Evolutionary conservation across 2,797 vertebrate species (phyloP), one percentile per base, ranked within the genome.

Genomic region (Acipenser transmontanus): DNA sequence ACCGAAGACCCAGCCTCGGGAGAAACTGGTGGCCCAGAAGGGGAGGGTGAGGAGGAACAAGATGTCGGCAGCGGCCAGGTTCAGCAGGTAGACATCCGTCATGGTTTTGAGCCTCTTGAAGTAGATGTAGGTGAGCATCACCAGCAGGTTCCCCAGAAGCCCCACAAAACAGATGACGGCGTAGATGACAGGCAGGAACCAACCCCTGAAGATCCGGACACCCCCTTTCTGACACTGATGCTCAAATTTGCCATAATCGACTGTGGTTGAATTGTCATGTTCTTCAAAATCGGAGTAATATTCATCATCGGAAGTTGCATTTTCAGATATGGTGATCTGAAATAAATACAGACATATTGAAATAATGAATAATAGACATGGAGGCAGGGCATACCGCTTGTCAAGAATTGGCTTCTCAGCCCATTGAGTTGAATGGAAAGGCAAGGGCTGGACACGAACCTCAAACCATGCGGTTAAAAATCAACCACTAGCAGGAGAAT

Each of bases 71-170:
- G 93, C 6, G 0, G 95, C 93, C 76, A 99, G 81, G 79, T 98
- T 98, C 73, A 99, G 88, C 77, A 98, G 76, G 74, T 93, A 99
- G 61, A 93, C 88, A 7, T 98, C 94, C 0, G 96, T 99, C 92
- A 98, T 98, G 60, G 93, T 98, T 86, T 95, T 98, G 49, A 98
- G 91, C 54, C 95, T 89, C 70, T 92, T 95, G 82, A 95, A 98
- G 75, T 93, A 92, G 81, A 96, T 67, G 72, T 92, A 95, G 63
- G 95, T 98, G 73, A 96, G 72, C 76, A 98, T 90, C 48, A 99
- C 94, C 67, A 98, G 85, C 13, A 93, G 79, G 0, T 99, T 99
- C 9, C 97, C 97, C 13, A 85, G 64, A 65, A 98, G 80, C 0
- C 95, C 97, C 2, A 89, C 71, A 47, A 95, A 69, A 77, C 91